phyloP scores from a whole-genome alignment of 2,113 vertebrate genomes.

The Hydrolagus affinis region DNA sequence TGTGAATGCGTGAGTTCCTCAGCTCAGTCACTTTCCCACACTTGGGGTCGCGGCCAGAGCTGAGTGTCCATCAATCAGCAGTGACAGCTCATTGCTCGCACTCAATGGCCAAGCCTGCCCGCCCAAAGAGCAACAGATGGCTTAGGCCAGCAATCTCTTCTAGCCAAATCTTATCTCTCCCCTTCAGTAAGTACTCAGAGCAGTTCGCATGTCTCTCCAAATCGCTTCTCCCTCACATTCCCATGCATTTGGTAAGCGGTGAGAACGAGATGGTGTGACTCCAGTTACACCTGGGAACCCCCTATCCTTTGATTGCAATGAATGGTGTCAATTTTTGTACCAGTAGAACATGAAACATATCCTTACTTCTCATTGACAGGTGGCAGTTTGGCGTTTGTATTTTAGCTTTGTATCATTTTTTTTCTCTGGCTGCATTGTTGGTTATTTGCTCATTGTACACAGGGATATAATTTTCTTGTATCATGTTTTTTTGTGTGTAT shows the following conservation, averaged over 20 bases:
- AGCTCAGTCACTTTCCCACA: constrained; percentile 76
- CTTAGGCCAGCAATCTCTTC: constrained; percentile 58
- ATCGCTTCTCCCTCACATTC: constrained; percentile 45
- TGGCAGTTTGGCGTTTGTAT: neutral
- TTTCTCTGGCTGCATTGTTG: constrained; percentile 18
- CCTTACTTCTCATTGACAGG: constrained; percentile 35
- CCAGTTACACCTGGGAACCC: constrained; percentile 53
- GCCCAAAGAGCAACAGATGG: constrained; percentile 73
- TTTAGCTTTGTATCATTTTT: constrained; percentile 14
- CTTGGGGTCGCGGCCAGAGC: constrained; percentile 58
- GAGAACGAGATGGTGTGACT: constrained; percentile 55
- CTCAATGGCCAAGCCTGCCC: constrained; percentile 56
- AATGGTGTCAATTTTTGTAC: constrained; percentile 42
- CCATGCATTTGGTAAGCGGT: constrained; percentile 38
- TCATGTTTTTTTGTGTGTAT: neutral
- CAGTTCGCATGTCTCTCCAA: constrained; percentile 44
- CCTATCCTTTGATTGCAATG: constrained; percentile 39
- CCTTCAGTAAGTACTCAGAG: constrained; percentile 37
- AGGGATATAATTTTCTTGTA: constrained; percentile 9
- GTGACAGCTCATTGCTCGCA: constrained; percentile 78
- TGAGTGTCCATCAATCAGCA: constrained; percentile 70
- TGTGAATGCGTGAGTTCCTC: constrained; percentile 66
- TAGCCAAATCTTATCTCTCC: constrained; percentile 45
- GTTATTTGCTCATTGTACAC: neutral
- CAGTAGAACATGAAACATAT: constrained; percentile 40